Conservation (phyloP, 2,888 invertebrate species). For the Pecten maximus region DNA sequence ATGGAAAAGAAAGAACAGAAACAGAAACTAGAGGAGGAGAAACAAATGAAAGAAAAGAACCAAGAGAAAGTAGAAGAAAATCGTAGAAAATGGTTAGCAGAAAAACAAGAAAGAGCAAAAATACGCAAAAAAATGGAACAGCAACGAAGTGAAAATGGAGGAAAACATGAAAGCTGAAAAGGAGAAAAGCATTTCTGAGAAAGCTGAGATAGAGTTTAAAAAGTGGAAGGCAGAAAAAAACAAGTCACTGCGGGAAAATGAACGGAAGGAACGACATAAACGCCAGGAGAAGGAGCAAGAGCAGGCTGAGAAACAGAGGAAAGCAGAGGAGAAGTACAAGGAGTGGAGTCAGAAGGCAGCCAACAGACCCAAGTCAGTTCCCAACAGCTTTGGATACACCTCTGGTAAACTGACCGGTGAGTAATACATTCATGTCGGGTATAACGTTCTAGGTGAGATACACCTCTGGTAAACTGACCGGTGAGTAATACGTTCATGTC, state of each 20-base stretch:
- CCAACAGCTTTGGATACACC: slow-evolving; percentile 74
- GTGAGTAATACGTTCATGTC: too few species aligned
- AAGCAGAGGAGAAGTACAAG: slow-evolving; percentile 72
- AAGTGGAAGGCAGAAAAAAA: slow-evolving; percentile 74
- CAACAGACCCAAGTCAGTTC: slow-evolving; percentile 70
- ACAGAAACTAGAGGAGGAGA: slow-evolving; percentile 64
- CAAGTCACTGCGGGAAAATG: slow-evolving; percentile 68
- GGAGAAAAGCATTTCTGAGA: slow-evolving; percentile 64
- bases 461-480: too few species aligned
- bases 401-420: slow-evolving; percentile 77
- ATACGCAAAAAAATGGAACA: slow-evolving; percentile 63
- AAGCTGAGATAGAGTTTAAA: slow-evolving; percentile 68
- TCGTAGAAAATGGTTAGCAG: slow-evolving; percentile 71
- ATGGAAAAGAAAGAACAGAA: slow-evolving; percentile 66
- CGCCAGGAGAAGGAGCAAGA: slow-evolving; percentile 67
- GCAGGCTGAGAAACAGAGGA: slow-evolving; percentile 64
- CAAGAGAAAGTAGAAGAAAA: slow-evolving; percentile 67
- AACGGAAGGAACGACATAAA: slow-evolving; percentile 67
- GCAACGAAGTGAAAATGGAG: slow-evolving; percentile 64
- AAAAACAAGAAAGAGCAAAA: slow-evolving; percentile 67
- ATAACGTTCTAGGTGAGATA: too few species aligned
- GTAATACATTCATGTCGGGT: too few species aligned
- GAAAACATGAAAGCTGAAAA: slow-evolving; percentile 68
- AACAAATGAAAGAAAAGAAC: slow-evolving; percentile 68
- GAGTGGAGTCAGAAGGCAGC: slow-evolving; percentile 73